phyloP scores from a whole-genome alignment of 2,113 vertebrate species.

The Panthera tigris region DNA sequence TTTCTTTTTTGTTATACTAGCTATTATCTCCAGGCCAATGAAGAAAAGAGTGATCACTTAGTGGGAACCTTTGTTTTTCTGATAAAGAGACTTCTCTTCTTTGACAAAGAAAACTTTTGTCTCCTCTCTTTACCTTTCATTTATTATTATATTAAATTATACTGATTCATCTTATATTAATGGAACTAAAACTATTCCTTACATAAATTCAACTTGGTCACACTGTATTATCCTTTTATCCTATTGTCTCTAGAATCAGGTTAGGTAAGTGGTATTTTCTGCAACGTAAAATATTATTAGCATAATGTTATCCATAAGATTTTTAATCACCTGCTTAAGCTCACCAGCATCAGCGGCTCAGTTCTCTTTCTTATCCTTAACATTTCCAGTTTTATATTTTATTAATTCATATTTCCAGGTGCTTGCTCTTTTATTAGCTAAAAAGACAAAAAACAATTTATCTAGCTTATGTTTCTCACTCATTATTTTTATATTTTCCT shows the following conservation, averaged over 20 bases:
- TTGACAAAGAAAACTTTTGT: background rate
- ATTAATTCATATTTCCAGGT: background rate
- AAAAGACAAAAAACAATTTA: background rate
- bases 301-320: background rate
- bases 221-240: background rate
- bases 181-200: background rate
- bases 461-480: background rate
- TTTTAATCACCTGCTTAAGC: background rate
- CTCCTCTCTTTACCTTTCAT: background rate
- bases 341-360: background rate
- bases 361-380: background rate
- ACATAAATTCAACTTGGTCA: background rate
- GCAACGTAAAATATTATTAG: background rate
- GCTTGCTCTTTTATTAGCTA: background rate
- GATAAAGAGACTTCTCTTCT: background rate
- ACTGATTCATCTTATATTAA: background rate
- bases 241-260: background rate
- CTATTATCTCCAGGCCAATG: background rate
- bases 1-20: background rate
- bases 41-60: too few species aligned
- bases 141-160: background rate
- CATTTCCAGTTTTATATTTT: background rate
- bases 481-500: background rate
- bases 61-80: background rate
- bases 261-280: background rate